Conservation (phyloP, 2,888 invertebrate species). For the Periphyllus acericola region DNA sequence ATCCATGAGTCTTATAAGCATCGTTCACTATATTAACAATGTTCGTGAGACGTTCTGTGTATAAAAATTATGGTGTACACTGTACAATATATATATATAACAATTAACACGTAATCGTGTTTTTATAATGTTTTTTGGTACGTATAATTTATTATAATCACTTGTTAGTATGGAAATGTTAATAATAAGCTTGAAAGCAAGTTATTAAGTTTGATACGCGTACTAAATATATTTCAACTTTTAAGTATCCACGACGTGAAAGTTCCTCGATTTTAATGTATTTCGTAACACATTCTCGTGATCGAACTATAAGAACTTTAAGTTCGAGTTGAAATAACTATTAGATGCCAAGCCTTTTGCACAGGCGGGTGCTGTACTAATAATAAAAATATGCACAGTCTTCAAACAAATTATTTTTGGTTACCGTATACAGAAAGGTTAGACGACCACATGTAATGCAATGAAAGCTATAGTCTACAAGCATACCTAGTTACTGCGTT, state of each 20-base stretch:
- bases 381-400: not conserved
- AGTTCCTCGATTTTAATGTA: not conserved
- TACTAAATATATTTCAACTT: not conserved
- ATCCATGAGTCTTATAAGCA: no score
- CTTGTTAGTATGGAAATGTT: not conserved
- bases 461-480: no score
- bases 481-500: no score
- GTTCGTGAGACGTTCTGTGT: no score
- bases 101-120: not conserved
- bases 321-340: not conserved
- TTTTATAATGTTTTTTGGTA: not conserved
- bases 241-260: not conserved
- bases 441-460: no score
- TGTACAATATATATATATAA: not conserved
- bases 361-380: not conserved
- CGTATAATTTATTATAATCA: not conserved
- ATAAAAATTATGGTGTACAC: no score
- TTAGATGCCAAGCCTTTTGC: not conserved
- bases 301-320: not conserved
- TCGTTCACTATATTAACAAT: no score
- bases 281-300: not conserved
- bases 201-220: not conserved
- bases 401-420: not conserved
- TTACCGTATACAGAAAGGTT: no score
- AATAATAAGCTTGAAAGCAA: not conserved